Base-by-base conservation (phyloP, 35 echinoderm and acorn worm genomes). In the Strongylocentrotus purpuratus region DNA sequence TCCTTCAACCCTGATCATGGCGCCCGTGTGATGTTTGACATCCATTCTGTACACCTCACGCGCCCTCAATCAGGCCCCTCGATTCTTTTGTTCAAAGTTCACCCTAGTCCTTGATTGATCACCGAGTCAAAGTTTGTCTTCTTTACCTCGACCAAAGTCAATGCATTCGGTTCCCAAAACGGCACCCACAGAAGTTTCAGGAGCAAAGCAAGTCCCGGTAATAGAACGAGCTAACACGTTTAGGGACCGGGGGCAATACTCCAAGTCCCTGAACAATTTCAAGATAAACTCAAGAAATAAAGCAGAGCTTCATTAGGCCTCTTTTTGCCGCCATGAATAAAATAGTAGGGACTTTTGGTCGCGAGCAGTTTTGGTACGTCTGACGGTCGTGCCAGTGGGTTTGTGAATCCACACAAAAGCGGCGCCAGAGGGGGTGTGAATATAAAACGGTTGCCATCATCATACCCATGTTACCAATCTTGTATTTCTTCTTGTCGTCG, bases 321-420 rank as follows among this genome's bases (percentile, higher is more conserved):
- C 65, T 78, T 78, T n/a, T 78, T 78, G 5, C 65, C 65, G 65
- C 65, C 65, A 78, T 78, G 65, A 78, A 78, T 78, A 78, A 78
- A 78, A 78, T n/a, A 78, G 65, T 15, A 78, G 65, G 25, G 65
- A 8, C 65, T 78, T 28, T 78, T 28, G 1, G 65, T 78, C 20
- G 65, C 65, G 22, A 78, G 65, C 65, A 78, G 65, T 28, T 71
- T 55, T 71, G 0, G 3, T 78, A 20, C 22, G 65, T 78, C 65
- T 78, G 65, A 7, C 22, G 65, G 65, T 78, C 25, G n/a, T n/a
- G 65, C 65, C 65, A 8, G 65, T 28, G 65, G 65, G 18, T 78
- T 78, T 78, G 22, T 22, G 65, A 22, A 78, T 78, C 65, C 65
- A 28, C 65, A 28, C 7, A n/a, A 78, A 78, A 78, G 22, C 65